Conservation (phyloP, 2,888 invertebrate genomes). For the Listrodromus nycthemerus region DNA sequence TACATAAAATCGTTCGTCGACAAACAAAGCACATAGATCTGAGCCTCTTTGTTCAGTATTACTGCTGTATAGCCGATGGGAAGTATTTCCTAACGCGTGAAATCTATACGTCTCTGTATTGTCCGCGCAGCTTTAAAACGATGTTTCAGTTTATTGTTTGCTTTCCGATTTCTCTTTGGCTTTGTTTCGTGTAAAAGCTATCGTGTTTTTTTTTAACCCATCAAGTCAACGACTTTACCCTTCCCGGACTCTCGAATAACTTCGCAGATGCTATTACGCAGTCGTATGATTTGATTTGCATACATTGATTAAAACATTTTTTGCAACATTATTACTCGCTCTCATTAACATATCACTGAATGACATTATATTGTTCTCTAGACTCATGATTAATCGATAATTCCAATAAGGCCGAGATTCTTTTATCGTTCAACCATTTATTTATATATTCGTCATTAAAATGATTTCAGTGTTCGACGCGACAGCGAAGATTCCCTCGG, state of each 20-base stretch:
- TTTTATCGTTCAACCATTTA: constrained; percentile 7
- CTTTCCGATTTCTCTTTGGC: constrained; percentile 66
- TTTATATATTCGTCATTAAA: constrained; percentile 8
- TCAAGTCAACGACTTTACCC: not conserved
- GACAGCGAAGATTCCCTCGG: constrained; percentile 89
- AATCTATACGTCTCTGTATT: not conserved
- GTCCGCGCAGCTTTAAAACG: constrained; percentile 32
- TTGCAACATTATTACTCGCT: not conserved
- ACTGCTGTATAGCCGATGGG: not conserved
- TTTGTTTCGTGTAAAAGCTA: not conserved
- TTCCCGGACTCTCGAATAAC: not conserved
- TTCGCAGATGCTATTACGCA: not conserved
- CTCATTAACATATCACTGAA: not conserved
- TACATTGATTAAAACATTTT: not conserved
- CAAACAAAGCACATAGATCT: constrained; percentile 1
- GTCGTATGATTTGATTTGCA: not conserved
- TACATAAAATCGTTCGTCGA: constrained; percentile 48
- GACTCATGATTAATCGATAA: not conserved
- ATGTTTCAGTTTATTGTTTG: constrained; percentile 67
- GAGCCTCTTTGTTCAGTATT: constrained; percentile 1
- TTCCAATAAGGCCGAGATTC: not conserved
- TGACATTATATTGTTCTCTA: not conserved
- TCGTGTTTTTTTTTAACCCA: constrained; percentile 4
- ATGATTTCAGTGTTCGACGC: constrained; percentile 89
- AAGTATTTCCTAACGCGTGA: constrained; percentile 7